Conservation (phyloP, 2,797 vertebrate genomes). For the Malurus splendens region DNA sequence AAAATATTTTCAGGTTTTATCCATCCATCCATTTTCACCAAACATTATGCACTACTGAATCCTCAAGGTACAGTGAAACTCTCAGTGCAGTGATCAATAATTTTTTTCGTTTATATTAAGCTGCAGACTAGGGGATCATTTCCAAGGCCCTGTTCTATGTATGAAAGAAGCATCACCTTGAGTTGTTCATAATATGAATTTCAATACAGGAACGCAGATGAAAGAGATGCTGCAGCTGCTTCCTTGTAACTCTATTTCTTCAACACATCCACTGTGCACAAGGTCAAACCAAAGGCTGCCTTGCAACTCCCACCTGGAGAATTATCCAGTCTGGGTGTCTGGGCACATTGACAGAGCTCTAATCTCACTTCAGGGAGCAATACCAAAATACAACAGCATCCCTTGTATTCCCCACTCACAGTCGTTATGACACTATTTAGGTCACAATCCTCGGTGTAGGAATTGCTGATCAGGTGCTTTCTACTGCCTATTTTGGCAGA, state of each 20-base stretch:
- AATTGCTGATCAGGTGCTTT: neutral
- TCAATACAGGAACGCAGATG: neutral
- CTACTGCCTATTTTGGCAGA: neutral
- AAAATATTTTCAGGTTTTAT: neutral
- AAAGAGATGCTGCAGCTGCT: neutral
- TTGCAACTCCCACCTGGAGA: neutral
- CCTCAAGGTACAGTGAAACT: neutral
- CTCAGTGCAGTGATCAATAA: neutral
- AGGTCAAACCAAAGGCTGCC: neutral
- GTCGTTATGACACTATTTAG: neutral
- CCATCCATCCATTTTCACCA: neutral
- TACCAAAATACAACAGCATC: neutral
- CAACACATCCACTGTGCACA: neutral
- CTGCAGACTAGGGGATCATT: neutral
- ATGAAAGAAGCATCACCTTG: neutral
- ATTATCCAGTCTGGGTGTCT: neutral
- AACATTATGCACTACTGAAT: neutral
- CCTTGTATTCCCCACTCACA: neutral
- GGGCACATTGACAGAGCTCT: neutral
- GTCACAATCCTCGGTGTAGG: neutral
- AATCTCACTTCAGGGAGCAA: neutral
- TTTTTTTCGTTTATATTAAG: neutral
- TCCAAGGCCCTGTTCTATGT: neutral
- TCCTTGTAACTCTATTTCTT: neutral
- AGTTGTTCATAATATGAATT: rapidly evolving